phyloP scores from a whole-genome alignment of 2,113 vertebrate genomes.

The Electrona antarctica region DNA sequence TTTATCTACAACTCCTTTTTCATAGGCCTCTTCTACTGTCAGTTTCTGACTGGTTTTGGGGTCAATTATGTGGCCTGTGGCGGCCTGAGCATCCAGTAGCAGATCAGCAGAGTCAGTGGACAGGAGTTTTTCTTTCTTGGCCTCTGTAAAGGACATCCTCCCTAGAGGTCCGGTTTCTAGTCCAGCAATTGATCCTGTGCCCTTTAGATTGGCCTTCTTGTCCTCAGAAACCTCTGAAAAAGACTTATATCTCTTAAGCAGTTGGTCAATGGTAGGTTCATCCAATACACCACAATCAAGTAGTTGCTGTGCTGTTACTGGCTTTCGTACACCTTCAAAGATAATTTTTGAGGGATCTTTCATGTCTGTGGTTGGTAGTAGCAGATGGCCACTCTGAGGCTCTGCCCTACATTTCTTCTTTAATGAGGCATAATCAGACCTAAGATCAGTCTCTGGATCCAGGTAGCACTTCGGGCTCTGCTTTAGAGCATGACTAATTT shows the following conservation, averaged over 20 bases:
- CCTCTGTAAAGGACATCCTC: too few species aligned
- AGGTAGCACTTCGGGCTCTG: constrained; percentile 83
- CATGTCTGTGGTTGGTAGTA: constrained; percentile 81
- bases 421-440: constrained; percentile 81
- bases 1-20: constrained; percentile 81
- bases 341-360: constrained; percentile 83
- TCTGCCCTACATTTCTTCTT: constrained; percentile 84
- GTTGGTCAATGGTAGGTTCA: constrained; percentile 78
- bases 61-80: constrained; percentile 84
- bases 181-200: constrained; percentile 57
- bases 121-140: too few species aligned
- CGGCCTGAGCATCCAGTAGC: constrained; percentile 79
- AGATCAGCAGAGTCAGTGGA: too few species aligned
- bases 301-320: constrained; percentile 85
- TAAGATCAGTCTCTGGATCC: constrained; percentile 82
- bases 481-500: constrained; percentile 80
- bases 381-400: constrained; percentile 80
- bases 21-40: constrained; percentile 80
- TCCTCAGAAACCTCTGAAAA: constrained; percentile 81
- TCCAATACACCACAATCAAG: constrained; percentile 86
- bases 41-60: constrained; percentile 80
- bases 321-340: constrained; percentile 84
- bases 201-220: constrained; percentile 81
- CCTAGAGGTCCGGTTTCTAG: constrained; percentile 48
- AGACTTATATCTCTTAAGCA: constrained; percentile 82